Evolutionary conservation across 2,797 vertebrate genomes (phyloP).

Genomic region (Tauraco hartlaubi): DNA sequence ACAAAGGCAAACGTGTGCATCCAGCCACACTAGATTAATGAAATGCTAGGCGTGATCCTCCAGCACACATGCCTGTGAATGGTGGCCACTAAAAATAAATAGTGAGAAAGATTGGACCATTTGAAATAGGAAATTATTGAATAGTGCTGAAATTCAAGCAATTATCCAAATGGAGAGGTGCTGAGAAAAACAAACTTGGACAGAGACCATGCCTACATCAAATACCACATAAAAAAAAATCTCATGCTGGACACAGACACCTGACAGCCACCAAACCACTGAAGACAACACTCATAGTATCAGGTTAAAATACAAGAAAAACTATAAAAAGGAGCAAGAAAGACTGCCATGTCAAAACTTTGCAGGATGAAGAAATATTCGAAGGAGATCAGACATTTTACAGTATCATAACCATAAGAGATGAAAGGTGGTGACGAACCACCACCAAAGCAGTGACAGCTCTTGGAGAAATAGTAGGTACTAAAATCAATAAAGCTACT

Average conservation of each 20-base stretch:
- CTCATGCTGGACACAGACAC: not conserved
- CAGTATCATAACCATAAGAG: not conserved
- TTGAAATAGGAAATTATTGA: not conserved
- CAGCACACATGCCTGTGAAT: not conserved
- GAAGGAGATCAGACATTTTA: not conserved
- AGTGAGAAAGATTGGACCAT: not conserved
- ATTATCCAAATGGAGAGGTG: not conserved
- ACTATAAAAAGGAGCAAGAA: not conserved
- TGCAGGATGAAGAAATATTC: not conserved
- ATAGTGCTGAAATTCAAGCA: not conserved
- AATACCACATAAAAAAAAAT: not conserved
- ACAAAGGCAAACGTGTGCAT: not conserved
- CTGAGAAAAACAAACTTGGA: not conserved
- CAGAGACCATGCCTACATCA: not conserved
- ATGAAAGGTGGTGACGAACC: slow-evolving; percentile 40
- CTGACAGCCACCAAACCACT: not conserved
- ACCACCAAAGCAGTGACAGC: slow-evolving; percentile 52
- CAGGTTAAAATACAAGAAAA: not conserved
- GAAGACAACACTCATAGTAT: not conserved
- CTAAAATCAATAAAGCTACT: slow-evolving; percentile 67
- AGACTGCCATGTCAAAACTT: not conserved
- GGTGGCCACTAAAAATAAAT: slow-evolving; percentile 3
- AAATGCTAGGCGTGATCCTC: not conserved
- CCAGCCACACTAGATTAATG: not conserved
- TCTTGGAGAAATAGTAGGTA: slow-evolving; percentile 51